Evolutionary conservation across 2,888 invertebrate genomes (phyloP), one percentile per base, ranked within the genome.

Genomic region (Coenonympha arcania): DNA sequence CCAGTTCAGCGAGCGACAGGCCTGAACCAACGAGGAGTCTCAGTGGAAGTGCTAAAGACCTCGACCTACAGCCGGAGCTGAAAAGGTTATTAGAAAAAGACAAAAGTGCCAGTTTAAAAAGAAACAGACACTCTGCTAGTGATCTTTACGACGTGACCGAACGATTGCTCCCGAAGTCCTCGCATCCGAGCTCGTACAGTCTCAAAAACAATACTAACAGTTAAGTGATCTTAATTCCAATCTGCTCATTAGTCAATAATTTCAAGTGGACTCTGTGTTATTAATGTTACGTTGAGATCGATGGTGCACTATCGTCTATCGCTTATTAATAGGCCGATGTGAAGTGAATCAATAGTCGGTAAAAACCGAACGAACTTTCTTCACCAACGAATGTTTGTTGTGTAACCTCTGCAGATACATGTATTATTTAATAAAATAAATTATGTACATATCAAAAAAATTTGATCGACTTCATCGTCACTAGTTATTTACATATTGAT

Each of bases 61-160:
- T 82, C 1, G 67, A 75, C 30, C 56, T 66, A 13, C 72, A 68
- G 47, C 65, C 73, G 15, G 87, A 87, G 59, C 66, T 73, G 41
- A 80, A 74, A 64, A 79, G 72, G 54, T 66, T 76, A 50, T 59
- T 72, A 43, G 82, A 85, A 18, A 77, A 66, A 50, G 83, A 85
- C 33, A 76, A 67, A 58, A 62, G 66, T 50, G 62, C 71, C 6
- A 72, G 63, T 51, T 64, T 87, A 56, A 79, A 69, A 56, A 85
- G 87, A 54, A 90, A 89, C 67, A 84, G 92, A 55, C 91, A 91
- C 71, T 92, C 92, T 31, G 89, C 92, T 6, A 92, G 91, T 50
- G 92, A 92, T 68, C 87, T 91, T 18, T 89, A 89, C 62, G 90
- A 88, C 56, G 88, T 87, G 46, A 82, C 89, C 0, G 80, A 87